These are phyloP conservation scores for Bradypodion pumilum DNA, from an alignment of 2,797 vertebrate genomes.

Conservation along the genomic window DNA sequence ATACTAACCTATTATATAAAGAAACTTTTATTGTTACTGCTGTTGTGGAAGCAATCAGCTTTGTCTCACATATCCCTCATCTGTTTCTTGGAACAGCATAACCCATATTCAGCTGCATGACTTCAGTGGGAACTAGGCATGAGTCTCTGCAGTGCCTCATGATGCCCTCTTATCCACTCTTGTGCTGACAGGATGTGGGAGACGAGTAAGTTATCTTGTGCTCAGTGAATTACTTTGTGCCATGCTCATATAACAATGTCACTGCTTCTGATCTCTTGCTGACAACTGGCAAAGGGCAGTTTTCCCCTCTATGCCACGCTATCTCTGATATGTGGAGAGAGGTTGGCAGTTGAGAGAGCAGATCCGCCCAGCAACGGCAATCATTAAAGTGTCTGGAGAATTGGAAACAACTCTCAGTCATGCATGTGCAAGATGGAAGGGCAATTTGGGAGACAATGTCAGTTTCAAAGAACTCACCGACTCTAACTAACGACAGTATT, in stretches of 20 bases:
- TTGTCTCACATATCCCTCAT: not conserved
- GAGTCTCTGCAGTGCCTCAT: constrained; percentile 18
- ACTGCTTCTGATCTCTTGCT: constrained; percentile 11
- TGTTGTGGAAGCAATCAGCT: no score
- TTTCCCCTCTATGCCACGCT: constrained; percentile 9
- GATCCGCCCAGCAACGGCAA: not conserved
- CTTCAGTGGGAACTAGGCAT: constrained; percentile 3
- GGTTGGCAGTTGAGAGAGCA: not conserved
- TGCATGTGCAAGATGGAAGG: not conserved
- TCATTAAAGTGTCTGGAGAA: not conserved
- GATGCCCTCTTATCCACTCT: not conserved
- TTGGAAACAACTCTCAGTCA: constrained; percentile 4
- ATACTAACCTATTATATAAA: not conserved
- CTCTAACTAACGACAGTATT: not conserved
- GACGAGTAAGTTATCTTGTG: fast-evolving
- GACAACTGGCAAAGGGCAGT: fast-evolving
- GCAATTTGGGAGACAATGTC: constrained; percentile 13
- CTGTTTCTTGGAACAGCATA: not conserved
- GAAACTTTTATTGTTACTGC: not conserved
- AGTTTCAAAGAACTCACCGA: constrained; percentile 3
- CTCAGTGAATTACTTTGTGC: not conserved
- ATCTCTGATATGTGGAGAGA: fast-evolving
- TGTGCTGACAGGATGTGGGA: constrained; percentile 23
- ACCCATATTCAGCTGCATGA: not conserved
- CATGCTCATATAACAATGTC: constrained; percentile 18